phyloP scores from a whole-genome alignment of 2,888 invertebrate species.

The Thereva unica region DNA sequence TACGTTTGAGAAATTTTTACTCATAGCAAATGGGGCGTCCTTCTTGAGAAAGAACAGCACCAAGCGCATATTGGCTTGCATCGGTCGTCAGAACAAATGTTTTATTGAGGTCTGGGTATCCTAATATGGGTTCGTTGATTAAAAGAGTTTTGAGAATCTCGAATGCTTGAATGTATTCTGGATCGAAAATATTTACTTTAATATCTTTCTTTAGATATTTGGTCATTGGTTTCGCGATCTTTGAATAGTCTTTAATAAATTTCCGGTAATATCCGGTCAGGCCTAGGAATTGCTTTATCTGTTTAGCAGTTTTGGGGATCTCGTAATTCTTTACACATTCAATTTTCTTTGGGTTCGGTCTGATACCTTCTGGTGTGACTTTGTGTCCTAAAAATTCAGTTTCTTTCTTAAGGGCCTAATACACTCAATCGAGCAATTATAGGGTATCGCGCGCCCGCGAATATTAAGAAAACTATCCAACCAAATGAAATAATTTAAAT shows the following conservation, averaged over 20 bases:
- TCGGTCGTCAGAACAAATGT: constrained; percentile 48
- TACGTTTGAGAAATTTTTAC: too few species aligned
- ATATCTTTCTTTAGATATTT: constrained; percentile 36
- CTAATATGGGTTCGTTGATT: constrained; percentile 21
- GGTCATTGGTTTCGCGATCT: neutral
- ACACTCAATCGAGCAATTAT: too few species aligned
- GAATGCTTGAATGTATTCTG: constrained; percentile 22
- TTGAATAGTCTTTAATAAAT: constrained; percentile 50
- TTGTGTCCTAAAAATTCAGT: constrained; percentile 46
- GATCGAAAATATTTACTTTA: constrained; percentile 29
- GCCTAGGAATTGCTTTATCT: constrained; percentile 39
- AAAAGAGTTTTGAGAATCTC: constrained; percentile 16
- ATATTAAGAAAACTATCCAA: too few species aligned
- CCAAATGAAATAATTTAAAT: too few species aligned
- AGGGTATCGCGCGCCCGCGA: too few species aligned
- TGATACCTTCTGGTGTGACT: constrained; percentile 39
- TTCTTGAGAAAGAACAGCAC: constrained; percentile 46
- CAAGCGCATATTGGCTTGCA: constrained; percentile 46
- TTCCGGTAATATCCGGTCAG: constrained; percentile 38
- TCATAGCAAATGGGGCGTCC: constrained; percentile 47
- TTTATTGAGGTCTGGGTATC: constrained; percentile 41
- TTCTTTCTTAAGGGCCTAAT: too few species aligned
- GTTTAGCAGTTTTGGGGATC: constrained; percentile 40
- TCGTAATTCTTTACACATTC: constrained; percentile 38
- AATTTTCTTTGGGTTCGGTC: constrained; percentile 43